Conservation (phyloP, 2,888 invertebrate genomes). For the Tiliacea citrago region DNA sequence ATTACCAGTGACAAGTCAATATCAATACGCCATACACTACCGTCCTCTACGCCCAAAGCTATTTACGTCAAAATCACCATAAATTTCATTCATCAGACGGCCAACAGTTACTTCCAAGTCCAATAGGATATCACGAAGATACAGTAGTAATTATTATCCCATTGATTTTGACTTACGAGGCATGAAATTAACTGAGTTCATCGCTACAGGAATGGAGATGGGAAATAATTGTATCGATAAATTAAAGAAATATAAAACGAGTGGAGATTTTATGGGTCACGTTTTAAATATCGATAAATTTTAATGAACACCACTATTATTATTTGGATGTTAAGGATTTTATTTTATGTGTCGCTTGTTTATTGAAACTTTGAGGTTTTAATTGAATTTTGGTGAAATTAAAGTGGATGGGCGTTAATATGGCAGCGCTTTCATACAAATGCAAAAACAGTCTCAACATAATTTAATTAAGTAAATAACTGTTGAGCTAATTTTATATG, state of each 20-base stretch:
- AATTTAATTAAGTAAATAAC: not conserved
- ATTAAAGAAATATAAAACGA: conserved; percentile 44
- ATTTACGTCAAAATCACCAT: conserved; percentile 6
- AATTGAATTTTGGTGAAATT: conserved; percentile 20
- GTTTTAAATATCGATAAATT: conserved; percentile 48
- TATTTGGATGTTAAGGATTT: conserved; percentile 21
- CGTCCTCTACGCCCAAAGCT: not conserved
- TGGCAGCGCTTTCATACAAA: conserved; percentile 1
- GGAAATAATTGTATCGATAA: conserved; percentile 62
- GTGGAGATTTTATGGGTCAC: conserved; percentile 35
- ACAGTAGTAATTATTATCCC: conserved; percentile 56
- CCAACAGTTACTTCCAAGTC: conserved; percentile 7
- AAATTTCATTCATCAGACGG: conserved; percentile 17
- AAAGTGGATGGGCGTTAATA: conserved; percentile 10
- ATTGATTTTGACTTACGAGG: conserved; percentile 68
- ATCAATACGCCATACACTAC: not conserved
- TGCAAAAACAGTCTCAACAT: conserved; percentile 3
- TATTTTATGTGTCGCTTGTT: conserved; percentile 27
- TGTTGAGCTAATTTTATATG: not conserved
- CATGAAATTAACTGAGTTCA: conserved; percentile 57
- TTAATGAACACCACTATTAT: conserved; percentile 1
- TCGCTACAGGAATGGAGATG: conserved; percentile 49
- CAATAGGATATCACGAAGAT: conserved; percentile 9
- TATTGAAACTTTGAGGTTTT: conserved; percentile 12
- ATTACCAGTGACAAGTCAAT: not conserved